Conservation (phyloP, 2,888 invertebrate species). For the Tiliacea aurago region DNA sequence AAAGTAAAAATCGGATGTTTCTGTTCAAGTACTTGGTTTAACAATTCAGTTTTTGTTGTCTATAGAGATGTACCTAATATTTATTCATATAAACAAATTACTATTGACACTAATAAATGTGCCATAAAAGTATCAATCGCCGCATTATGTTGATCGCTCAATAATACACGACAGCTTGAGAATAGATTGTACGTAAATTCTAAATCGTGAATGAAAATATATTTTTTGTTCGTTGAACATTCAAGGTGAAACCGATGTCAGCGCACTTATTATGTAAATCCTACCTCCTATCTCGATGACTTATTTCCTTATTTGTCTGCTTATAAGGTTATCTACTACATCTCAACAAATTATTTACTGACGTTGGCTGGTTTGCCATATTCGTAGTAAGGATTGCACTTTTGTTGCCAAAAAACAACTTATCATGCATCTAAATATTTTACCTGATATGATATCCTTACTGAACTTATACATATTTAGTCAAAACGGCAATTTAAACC, state of each 20-base stretch:
- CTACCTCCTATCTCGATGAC: conserved; percentile 59
- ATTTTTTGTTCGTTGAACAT: conserved; percentile 55
- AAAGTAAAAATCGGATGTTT: background rate
- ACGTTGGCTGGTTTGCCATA: conserved; percentile 39
- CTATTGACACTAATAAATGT: conserved; percentile 31
- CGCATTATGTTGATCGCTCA: conserved; percentile 39
- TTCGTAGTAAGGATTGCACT: conserved; percentile 44
- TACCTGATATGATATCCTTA: conserved; percentile 23
- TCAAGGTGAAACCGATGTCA: conserved; percentile 70
- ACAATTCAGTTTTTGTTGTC: conserved; percentile 3
- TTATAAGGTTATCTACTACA: conserved; percentile 61
- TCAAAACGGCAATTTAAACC: conserved; percentile 33
- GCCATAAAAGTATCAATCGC: conserved; percentile 40
- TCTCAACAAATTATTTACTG: conserved; percentile 53
- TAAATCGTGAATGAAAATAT: conserved; percentile 53
- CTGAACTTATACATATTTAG: conserved; percentile 17
- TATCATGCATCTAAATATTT: conserved; percentile 29
- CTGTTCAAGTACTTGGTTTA: conserved; percentile 3
- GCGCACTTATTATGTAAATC: conserved; percentile 70
- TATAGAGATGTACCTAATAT: conserved; percentile 11
- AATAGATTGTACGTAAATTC: conserved; percentile 31
- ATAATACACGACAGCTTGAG: conserved; percentile 36
- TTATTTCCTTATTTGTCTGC: conserved; percentile 68
- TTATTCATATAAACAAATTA: conserved; percentile 35
- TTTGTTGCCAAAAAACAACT: conserved; percentile 39